Evolutionary conservation across 2,113 vertebrate genomes (phyloP).

Genomic region (Cnemophilus loriae): DNA sequence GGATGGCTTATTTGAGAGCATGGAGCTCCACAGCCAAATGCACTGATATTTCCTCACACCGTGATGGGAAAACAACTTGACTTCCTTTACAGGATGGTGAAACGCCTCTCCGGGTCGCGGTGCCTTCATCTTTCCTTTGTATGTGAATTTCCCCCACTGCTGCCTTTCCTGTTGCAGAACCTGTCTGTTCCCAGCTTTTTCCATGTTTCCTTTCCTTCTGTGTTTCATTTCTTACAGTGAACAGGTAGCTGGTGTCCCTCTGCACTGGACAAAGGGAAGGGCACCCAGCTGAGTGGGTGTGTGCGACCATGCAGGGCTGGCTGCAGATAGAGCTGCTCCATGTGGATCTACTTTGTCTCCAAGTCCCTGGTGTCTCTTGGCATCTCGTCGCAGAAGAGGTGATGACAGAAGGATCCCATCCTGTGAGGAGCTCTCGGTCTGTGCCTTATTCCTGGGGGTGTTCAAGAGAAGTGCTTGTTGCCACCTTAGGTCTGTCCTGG

Average conservation of each 20-base stretch:
- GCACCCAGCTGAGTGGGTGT: neutral
- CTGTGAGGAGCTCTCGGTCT: neutral
- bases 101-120: accelerated
- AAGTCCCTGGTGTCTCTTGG: neutral
- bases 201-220: accelerated
- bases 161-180: neutral
- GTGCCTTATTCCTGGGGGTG: neutral
- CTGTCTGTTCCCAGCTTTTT: neutral
- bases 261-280: accelerated
- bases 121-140: neutral
- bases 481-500: accelerated
- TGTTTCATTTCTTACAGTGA: accelerated
- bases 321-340: neutral
- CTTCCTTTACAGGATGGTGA: neutral
- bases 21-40: neutral
- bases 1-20: neutral
- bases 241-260: neutral
- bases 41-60: neutral
- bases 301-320: accelerated
- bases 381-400: neutral
- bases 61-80: neutral
- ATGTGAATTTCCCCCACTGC: accelerated
- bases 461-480: neutral
- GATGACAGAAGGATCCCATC: neutral
- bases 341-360: accelerated